Evolutionary conservation across 2,888 invertebrate species (phyloP).

Genomic region (Sisyra nigra): DNA sequence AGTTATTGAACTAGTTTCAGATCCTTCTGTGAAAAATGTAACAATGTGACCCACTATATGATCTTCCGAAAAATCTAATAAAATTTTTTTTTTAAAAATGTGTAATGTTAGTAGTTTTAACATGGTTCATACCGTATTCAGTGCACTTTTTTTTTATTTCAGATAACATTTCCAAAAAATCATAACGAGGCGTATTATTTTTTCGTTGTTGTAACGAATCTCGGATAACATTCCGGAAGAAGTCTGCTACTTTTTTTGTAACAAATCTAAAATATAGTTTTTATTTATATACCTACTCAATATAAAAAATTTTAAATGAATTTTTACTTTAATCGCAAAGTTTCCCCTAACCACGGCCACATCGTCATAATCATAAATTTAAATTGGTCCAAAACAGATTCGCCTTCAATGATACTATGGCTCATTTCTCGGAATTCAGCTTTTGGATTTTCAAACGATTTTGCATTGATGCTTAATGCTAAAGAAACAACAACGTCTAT

Average conservation of each 20-base stretch:
- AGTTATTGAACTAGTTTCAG: conserved; percentile 25
- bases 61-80: conserved; percentile 11
- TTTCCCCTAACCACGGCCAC: conserved; percentile 3
- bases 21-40: conserved; percentile 26
- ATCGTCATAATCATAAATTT: conserved; percentile 7
- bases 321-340: conserved; percentile 1
- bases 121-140: not conserved
- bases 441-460: conserved; percentile 12
- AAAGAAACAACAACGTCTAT: conserved; percentile 11
- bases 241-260: not conserved
- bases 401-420: conserved; percentile 8
- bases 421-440: conserved; percentile 11
- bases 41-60: conserved; percentile 19
- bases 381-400: not conserved
- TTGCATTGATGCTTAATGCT: conserved; percentile 11
- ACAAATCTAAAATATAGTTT: not conserved
- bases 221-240: not conserved
- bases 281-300: not conserved
- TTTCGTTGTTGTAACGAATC: not conserved
- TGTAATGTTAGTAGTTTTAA: not conserved
- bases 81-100: not conserved
- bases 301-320: not conserved
- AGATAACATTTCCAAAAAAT: not conserved
- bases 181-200: not conserved
- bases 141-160: not conserved